Evolutionary conservation across 2,113 vertebrate genomes (phyloP).

Genomic region (Mixornis gularis): DNA sequence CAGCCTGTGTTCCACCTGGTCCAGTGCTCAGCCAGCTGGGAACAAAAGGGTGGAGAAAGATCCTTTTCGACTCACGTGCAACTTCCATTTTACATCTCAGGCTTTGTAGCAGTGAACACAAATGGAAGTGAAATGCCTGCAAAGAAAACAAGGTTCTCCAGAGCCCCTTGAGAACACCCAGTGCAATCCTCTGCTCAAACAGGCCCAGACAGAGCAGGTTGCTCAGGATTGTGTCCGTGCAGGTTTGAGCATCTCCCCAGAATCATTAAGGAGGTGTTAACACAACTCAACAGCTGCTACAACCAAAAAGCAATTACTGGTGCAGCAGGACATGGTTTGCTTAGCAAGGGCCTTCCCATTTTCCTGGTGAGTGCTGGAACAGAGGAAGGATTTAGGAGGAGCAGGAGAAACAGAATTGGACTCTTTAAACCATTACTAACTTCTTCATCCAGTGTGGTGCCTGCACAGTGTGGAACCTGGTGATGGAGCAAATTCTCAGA

Average conservation of each 20-base stretch:
- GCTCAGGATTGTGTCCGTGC: not conserved
- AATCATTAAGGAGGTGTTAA: not conserved
- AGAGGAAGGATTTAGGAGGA: not conserved
- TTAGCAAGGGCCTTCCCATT: not conserved
- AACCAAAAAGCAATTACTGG: not conserved
- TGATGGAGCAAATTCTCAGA: not conserved
- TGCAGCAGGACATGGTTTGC: not conserved
- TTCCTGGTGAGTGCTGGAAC: not conserved
- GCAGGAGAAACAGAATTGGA: not conserved
- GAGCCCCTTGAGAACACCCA: not conserved
- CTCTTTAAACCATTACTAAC: not conserved
- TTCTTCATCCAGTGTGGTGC: not conserved
- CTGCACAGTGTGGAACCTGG: not conserved
- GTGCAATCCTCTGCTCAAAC: not conserved
- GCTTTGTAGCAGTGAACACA: not conserved
- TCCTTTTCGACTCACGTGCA: not conserved
- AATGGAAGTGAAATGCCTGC: not conserved
- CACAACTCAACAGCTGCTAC: accelerated
- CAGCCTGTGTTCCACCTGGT: not conserved
- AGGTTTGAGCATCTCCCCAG: not conserved
- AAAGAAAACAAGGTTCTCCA: not conserved
- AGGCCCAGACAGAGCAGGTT: not conserved
- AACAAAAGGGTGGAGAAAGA: not conserved
- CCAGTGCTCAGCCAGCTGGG: not conserved
- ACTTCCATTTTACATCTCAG: not conserved